Percentiles rank a stretch among this genome's conserved stretches.
These are phyloP conservation scores for Callipepla squamata DNA, from an alignment of 2,113 vertebrate genomes.

Conservation along the genomic window DNA sequence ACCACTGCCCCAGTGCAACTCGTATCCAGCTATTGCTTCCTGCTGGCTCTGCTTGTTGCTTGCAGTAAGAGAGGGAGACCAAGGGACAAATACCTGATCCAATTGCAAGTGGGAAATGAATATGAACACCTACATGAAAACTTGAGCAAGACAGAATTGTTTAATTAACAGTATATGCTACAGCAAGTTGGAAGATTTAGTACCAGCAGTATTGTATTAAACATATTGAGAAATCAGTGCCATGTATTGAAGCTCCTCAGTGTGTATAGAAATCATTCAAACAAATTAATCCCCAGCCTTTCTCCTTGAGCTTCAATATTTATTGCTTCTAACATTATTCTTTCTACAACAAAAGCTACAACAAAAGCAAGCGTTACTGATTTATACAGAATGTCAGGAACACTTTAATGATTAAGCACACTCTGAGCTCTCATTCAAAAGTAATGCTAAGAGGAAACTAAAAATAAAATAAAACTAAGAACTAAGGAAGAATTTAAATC, in stretches of 20 bases:
- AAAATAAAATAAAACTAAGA: conserved; percentile 2
- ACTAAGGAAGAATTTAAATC: background rate
- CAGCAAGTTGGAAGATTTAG: background rate
- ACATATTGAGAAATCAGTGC: background rate
- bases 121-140: background rate
- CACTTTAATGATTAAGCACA: background rate
- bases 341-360: background rate
- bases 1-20: background rate
- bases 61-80: background rate
- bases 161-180: background rate
- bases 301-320: background rate
- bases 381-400: background rate
- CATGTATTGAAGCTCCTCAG: background rate
- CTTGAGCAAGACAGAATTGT: background rate
- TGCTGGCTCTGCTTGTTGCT: background rate
- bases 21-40: background rate
- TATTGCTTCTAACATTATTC: background rate
- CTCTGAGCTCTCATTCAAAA: conserved; percentile 1
- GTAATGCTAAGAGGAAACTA: background rate
- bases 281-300: background rate
- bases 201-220: background rate
- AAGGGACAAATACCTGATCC: background rate
- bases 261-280: background rate
- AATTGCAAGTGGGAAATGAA: background rate
- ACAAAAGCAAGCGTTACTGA: background rate